Percentiles rank a stretch among this genome's conserved stretches.
phyloP scores from a whole-genome alignment of 2,113 vertebrate genomes.

The Jacana jacana region DNA sequence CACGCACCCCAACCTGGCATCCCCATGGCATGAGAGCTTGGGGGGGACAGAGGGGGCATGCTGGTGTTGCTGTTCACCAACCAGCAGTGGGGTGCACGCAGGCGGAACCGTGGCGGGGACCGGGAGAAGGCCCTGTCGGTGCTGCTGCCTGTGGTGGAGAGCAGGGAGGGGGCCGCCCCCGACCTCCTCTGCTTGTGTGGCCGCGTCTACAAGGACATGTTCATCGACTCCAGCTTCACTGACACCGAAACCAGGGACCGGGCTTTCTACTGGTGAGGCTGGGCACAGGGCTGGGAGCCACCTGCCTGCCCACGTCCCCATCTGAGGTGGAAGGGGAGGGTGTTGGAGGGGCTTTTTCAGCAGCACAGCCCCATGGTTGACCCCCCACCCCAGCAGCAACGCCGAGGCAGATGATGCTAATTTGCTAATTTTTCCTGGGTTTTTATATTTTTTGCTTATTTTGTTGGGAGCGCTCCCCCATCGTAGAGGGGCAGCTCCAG shows the following conservation, averaged over 20 bases:
- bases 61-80: not conserved
- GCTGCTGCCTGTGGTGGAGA: constrained; percentile 81
- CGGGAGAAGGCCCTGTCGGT: constrained; percentile 81
- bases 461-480: not conserved
- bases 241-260: constrained; percentile 76
- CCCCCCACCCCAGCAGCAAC: not conserved
- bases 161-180: constrained; percentile 70
- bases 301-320: fast-evolving
- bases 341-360: not conserved
- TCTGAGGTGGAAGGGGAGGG: fast-evolving
- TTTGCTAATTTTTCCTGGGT: not conserved
- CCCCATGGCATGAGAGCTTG: not conserved
- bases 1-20: fast-evolving
- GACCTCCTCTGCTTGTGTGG: constrained; percentile 91
- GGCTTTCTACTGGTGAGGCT: constrained; percentile 83
- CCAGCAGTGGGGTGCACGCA: not conserved
- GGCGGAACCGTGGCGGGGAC: constrained; percentile 85
- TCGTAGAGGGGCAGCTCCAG: not conserved
- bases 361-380: too few species aligned
- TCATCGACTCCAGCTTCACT: constrained; percentile 82
- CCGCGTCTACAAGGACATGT: constrained; percentile 92
- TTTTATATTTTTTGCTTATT: not conserved
- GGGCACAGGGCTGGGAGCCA: not conserved
- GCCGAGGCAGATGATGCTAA: not conserved
- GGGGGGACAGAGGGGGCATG: not conserved